Evolutionary conservation across 2,888 invertebrate species (phyloP).

Genomic region (Apamea sordens): DNA sequence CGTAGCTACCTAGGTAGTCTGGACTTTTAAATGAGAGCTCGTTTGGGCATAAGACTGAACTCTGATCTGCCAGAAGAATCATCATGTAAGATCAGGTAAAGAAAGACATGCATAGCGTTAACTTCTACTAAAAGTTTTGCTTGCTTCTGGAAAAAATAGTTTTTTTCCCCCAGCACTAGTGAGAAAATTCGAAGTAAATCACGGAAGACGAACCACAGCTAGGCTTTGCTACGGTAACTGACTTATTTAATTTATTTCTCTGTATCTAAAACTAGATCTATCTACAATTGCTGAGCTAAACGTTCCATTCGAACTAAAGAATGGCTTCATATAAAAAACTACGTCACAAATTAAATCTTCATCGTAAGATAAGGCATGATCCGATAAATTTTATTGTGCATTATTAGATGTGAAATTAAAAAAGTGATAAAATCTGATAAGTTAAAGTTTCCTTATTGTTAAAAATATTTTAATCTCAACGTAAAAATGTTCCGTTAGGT

Average conservation of each 20-base stretch:
- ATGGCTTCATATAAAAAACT: background rate
- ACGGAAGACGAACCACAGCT: background rate
- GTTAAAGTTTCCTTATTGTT: constrained; percentile 4
- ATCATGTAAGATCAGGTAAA: background rate
- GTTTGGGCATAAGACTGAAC: background rate
- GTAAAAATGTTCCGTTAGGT: constrained; percentile 49
- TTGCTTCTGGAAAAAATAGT: background rate
- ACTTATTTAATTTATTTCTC: background rate
- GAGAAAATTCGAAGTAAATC: constrained; percentile 1
- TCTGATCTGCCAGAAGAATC: background rate
- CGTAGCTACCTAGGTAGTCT: too few relatives aligned
- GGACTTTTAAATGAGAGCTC: background rate
- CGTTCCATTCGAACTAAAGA: constrained; percentile 1
- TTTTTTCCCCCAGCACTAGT: background rate
- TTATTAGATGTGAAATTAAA: constrained; percentile 26
- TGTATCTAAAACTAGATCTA: background rate
- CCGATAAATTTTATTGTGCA: constrained; percentile 15
- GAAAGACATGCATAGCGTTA: too few relatives aligned
- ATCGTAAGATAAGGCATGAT: constrained; percentile 27
- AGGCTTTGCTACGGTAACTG: background rate
- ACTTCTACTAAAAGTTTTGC: background rate
- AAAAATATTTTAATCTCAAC: constrained; percentile 24
- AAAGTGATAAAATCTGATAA: constrained; percentile 26
- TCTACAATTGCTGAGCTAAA: background rate
- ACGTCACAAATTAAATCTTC: constrained; percentile 21